Evolutionary conservation across 2,888 invertebrate species (phyloP).

Genomic region (Napeogenes inachia): DNA sequence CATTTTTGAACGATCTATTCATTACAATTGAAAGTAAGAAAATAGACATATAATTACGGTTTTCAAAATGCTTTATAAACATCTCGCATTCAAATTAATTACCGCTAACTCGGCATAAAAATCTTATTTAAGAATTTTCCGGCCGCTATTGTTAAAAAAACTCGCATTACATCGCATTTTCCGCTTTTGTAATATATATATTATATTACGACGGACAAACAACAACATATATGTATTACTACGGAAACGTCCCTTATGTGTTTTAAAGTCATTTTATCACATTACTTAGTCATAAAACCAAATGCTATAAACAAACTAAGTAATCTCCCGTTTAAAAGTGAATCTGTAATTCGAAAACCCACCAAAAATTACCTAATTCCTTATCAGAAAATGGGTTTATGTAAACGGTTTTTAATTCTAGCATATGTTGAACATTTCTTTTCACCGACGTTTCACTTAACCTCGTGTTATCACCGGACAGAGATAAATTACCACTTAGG

Average conservation of each 20-base stretch:
- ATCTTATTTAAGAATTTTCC: conserved; percentile 38
- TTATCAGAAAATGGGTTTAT: conserved; percentile 24
- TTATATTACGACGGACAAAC: too few relatives aligned
- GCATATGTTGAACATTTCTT: conserved; percentile 19
- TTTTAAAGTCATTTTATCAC: neutral
- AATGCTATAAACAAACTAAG: neutral
- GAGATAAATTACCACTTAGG: conserved; percentile 52
- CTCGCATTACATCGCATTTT: conserved; percentile 16
- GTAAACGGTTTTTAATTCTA: conserved; percentile 14
- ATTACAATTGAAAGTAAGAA: conserved; percentile 53
- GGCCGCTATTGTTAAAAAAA: conserved; percentile 31
- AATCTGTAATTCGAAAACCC: neutral
- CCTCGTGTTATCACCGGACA: conserved; percentile 53
- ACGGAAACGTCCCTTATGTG: neutral
- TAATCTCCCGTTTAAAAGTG: neutral
- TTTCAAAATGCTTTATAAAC: conserved; percentile 72
- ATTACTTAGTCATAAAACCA: neutral
- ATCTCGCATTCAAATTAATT: conserved; percentile 70
- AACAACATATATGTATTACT: too few relatives aligned
- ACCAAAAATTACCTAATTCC: neutral
- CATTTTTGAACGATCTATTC: conserved; percentile 2
- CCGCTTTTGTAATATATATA: conserved; percentile 1
- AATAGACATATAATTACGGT: conserved; percentile 59
- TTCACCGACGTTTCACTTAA: conserved; percentile 37
- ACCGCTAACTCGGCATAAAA: conserved; percentile 55